Base-by-base conservation (phyloP, 2,888 invertebrate genomes). In the Tetragonisca angustula region DNA sequence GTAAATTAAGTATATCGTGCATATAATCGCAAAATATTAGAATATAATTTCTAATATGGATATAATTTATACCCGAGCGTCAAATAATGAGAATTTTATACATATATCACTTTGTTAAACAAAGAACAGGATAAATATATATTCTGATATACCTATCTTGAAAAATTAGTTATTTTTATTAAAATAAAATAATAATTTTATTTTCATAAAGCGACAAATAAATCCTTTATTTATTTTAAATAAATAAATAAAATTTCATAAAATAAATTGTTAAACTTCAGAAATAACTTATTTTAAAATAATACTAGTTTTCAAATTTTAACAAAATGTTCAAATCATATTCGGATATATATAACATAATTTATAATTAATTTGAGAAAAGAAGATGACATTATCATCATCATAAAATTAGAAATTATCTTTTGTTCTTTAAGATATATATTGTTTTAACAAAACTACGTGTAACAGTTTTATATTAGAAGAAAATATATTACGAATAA, bases 321-420 rank as follows among this genome's bases (percentile, higher is more conserved):
- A 32, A 32, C n/a, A 59, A 59, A n/a, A 59, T 59, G n/a, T 59
- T 59, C 56, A 15, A 15, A 15, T n/a, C 5, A 59, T n/a, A 59
- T n/a, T 56, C 13, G 5, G 21, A 59, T n/a, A n/a, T 59, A n/a
- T 43, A 76, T 84, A 87, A 88, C 87, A 82, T 86, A 77, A 89
- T 87, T 36, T 36, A 9, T 36, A 36, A 78, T 78, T 75, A 59
- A 84, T 79, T n/a, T 54, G 59, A 19, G 32, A 36, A 36, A 36
- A 36, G 69, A 75, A 64, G 59, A 68, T 32, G 71, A 27, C 50
- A 62, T 52, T 78, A 78, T 74, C 70, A 70, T 78, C 56, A 43
- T 36, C 9, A 24, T 17, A 27, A 61, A 61, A 27, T 24, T 61
- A 61, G 24, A 61, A 61, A 17, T 19, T 17, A 27, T 19, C 17